A percentile compares a stretch with the other conserved stretches of the same genome.
phyloP scores from a whole-genome alignment of 2,888 invertebrate genomes.

The Lithophane leautieri region DNA sequence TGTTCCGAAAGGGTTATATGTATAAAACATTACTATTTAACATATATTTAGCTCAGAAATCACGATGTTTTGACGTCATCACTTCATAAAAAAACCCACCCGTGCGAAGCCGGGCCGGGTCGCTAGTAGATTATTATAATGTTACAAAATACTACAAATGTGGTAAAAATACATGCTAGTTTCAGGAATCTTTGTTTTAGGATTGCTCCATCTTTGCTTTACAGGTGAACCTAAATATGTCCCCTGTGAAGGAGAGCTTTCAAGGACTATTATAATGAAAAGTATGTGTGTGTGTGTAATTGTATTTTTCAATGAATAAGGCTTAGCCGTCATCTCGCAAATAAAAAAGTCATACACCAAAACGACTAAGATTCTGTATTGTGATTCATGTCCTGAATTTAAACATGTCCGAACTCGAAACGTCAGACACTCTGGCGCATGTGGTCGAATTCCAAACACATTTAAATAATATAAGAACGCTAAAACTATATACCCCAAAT shows the following conservation, averaged over 20 bases:
- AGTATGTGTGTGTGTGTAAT: background rate
- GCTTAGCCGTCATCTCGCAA: background rate
- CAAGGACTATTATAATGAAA: background rate
- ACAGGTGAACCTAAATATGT: background rate
- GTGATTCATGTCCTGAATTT: conserved; percentile 17
- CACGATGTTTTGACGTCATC: background rate
- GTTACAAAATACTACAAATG: background rate
- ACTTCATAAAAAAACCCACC: too few relatives aligned
- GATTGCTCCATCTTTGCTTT: background rate
- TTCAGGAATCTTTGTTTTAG: background rate
- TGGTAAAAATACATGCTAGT: background rate
- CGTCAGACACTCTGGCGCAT: conserved; percentile 29
- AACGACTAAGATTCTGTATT: conserved; percentile 4
- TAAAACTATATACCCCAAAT: background rate
- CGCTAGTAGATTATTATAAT: background rate
- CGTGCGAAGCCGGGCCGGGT: background rate
- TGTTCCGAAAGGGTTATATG: background rate
- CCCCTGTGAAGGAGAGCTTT: background rate
- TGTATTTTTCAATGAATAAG: background rate
- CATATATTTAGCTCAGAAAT: background rate
- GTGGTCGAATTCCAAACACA: conserved; percentile 8
- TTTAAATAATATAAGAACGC: background rate
- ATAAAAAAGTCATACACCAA: conserved; percentile 16
- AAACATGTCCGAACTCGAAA: background rate
- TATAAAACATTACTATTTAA: background rate